Base-by-base conservation (phyloP, 2,797 vertebrate species). In the Galagoides demidoff region DNA sequence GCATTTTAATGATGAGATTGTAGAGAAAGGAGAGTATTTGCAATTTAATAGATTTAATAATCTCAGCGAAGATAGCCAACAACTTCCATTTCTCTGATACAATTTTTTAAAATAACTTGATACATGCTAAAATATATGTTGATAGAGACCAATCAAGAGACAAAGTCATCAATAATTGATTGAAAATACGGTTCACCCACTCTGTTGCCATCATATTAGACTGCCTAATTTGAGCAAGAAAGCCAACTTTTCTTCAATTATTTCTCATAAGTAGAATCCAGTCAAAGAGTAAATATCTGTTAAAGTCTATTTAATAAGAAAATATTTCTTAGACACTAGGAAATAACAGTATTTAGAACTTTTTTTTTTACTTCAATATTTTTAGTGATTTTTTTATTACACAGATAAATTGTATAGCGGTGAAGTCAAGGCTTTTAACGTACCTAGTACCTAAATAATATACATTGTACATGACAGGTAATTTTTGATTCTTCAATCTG, bases 11-110 rank as follows among this genome's bases (percentile, higher is more conserved):
- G 87, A 37, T 74, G 55, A 23, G 5, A 68, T 43, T 63, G 68
- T 91, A 96, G 74, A 92, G 13, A 76, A 81, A 57, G 11, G 89
- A 78, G 13, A 37, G 59, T 6, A 82, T 92, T 89, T 93, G 55
- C 9, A 76, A 89, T 94, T 96, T 52, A 55, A 90, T 52, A 92
- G 29, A 94, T 39, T 90, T 86, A 31, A 70, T 93, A 90, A 95
- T 82, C 90, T 91, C 97, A 97, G 23, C 7, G 77, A 87, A 83
- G 55, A 71, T 1, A 92, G 79, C 68, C 86, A 90, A 77, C 4
- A 29, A 57, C 10, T 85, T 96, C 22, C 68, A 77, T 83, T 68
- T 91, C 64, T 17, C 1, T 61, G 59, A 37, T 22, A 59, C 34
- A 83, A 68, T 43, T 37, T 73, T 34, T 31, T 45, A 43, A 82